phyloP scores from a whole-genome alignment of 2,113 vertebrate genomes.

The Pogona vitticeps region DNA sequence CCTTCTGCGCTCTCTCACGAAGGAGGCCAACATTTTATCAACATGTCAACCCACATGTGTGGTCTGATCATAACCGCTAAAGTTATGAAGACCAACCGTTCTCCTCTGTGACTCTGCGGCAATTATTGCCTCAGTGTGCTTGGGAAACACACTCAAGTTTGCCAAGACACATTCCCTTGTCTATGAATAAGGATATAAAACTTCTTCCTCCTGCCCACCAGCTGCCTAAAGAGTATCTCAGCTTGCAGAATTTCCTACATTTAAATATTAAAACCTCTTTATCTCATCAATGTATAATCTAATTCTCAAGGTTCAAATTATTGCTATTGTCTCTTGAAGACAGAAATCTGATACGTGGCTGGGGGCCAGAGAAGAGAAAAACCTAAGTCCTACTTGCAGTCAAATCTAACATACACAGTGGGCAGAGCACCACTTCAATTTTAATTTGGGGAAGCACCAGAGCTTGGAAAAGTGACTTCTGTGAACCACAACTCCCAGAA shows the following conservation, averaged over 20 bases:
- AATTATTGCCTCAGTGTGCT: neutral
- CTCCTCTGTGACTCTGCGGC: neutral
- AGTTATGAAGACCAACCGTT: fast-evolving
- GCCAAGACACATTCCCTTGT: neutral
- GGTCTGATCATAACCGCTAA: fast-evolving
- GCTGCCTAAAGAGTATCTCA: neutral
- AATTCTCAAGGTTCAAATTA: too few relatives aligned
- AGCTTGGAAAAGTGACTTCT: neutral
- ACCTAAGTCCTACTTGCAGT: too few relatives aligned
- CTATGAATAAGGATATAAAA: neutral
- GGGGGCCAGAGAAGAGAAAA: too few relatives aligned
- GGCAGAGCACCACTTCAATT: too few relatives aligned
- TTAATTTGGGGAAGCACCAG: too few relatives aligned
- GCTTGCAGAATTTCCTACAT: neutral
- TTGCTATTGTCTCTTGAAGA: too few relatives aligned
- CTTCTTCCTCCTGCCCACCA: neutral
- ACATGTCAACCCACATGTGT: conserved; percentile 5
- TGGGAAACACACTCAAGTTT: neutral
- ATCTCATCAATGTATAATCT: neutral
- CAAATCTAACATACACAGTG: too few relatives aligned
- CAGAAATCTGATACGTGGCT: neutral
- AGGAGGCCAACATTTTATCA: neutral
- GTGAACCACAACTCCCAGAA: neutral
- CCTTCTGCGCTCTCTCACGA: neutral
- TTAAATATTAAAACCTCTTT: neutral